These are phyloP conservation scores for Panorpa germanica DNA, from an alignment of 2,888 invertebrate species.

Conservation along the genomic window DNA sequence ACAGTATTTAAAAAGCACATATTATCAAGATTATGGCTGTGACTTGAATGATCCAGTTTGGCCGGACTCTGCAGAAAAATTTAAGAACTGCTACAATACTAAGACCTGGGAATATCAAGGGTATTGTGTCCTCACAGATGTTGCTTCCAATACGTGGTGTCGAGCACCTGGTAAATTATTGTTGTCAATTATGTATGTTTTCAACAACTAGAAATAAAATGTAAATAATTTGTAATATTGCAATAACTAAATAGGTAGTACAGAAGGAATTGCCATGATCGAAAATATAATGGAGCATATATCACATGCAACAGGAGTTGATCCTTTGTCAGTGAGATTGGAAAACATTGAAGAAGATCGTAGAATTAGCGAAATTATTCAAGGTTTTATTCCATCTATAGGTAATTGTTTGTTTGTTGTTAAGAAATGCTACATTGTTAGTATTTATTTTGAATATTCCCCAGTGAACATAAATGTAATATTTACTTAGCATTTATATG, in stretches of 20 bases:
- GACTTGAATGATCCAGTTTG: conserved; percentile 30
- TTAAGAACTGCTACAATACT: conserved; percentile 41
- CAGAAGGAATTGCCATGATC: conserved; percentile 40
- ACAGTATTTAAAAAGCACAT: conserved; percentile 35
- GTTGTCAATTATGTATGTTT: too few species aligned
- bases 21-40: conserved; percentile 35
- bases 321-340: conserved; percentile 35
- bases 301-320: conserved; percentile 30
- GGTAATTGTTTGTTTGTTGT: too few species aligned
- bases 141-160: conserved; percentile 38
- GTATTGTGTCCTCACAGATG: conserved; percentile 38
- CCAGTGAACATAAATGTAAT: too few species aligned
- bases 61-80: conserved; percentile 17
- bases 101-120: conserved; percentile 38
- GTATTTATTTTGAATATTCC: too few species aligned
- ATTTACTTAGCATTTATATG: not conserved
- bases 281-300: conserved; percentile 51
- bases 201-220: too few species aligned
- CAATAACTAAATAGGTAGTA: conserved; percentile 35
- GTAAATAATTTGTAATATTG: too few species aligned
- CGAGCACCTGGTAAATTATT: conserved; percentile 49
- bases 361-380: conserved; percentile 27
- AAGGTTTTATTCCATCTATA: conserved; percentile 27
- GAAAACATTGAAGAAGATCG: conserved; percentile 27
- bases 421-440: too few species aligned